phyloP scores from a whole-genome alignment of 1,140 invertebrate species.

The Coptotermes formosanus region DNA sequence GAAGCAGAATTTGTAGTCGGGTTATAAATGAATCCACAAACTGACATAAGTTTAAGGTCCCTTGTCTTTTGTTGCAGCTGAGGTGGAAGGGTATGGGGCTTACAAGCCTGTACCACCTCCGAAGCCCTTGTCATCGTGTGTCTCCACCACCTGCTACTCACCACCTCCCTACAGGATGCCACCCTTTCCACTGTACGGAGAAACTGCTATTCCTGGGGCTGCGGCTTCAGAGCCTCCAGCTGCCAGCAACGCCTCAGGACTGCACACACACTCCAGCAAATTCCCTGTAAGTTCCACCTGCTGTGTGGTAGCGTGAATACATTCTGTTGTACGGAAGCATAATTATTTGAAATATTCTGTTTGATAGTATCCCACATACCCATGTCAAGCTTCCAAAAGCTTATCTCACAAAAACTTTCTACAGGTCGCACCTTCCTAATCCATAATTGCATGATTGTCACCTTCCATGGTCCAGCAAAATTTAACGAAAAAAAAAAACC shows the following conservation, averaged over 20 bases:
- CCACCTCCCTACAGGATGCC: constrained; percentile 54
- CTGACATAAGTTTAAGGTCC: neutral
- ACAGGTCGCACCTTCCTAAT: no score
- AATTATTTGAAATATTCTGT: no score
- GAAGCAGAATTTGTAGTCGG: no score
- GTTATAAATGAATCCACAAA: neutral
- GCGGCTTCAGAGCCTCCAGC: constrained; percentile 47
- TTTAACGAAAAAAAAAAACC: no score
- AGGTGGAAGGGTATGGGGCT: constrained; percentile 52
- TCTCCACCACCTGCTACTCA: constrained; percentile 36
- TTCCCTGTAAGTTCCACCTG: constrained; percentile 63
- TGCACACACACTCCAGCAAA: constrained; percentile 75
- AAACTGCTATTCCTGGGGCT: constrained; percentile 47
- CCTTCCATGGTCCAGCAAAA: no score
- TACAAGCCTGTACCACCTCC: constrained; percentile 61
- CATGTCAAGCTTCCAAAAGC: no score
- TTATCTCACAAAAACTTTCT: no score
- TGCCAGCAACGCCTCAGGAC: constrained; percentile 52
- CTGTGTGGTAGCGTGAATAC: no score
- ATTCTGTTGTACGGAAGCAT: no score
- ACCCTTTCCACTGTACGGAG: constrained; percentile 49
- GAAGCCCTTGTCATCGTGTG: constrained; percentile 52
- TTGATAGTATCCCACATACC: no score
- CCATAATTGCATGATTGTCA: no score
- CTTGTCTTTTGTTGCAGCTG: constrained; percentile 49